A percentile compares a stretch with the other conserved stretches of the same genome.
phyloP scores from a whole-genome alignment of 2,113 vertebrate genomes.

The Eolophus roseicapilla region DNA sequence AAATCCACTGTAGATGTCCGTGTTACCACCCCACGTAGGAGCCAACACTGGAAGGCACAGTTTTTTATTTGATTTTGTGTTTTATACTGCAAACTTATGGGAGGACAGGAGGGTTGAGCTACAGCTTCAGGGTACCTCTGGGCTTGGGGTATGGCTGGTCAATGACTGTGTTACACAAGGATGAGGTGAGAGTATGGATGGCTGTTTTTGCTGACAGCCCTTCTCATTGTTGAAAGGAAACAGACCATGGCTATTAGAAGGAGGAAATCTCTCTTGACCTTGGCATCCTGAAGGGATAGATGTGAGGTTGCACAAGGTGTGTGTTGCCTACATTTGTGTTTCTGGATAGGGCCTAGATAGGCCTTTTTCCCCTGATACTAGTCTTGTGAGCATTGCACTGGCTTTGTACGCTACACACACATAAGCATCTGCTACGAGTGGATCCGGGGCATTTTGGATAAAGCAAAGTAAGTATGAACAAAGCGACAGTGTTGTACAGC shows the following conservation, averaged over 20 bases:
- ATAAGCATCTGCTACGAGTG: neutral
- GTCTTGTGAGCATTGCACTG: neutral
- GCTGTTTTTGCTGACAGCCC: neutral
- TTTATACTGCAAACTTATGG: neutral
- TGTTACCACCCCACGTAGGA: rapidly evolving
- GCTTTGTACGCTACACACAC: neutral
- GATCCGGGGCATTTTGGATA: neutral
- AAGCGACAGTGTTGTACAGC: neutral
- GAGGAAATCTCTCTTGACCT: neutral
- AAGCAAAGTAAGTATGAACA: neutral
- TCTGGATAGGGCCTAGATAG: neutral
- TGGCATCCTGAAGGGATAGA: neutral
- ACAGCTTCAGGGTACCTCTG: neutral
- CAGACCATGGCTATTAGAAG: rapidly evolving
- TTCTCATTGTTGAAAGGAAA: rapidly evolving
- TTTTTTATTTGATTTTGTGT: neutral
- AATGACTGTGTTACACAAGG: neutral
- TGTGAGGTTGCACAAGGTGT: rapidly evolving
- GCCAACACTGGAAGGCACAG: neutral
- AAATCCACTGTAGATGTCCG: neutral
- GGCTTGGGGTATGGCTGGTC: neutral
- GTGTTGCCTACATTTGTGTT: neutral
- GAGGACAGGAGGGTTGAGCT: neutral
- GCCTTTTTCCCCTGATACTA: neutral
- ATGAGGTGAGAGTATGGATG: neutral